phyloP scores from a whole-genome alignment of 2,888 invertebrate species.

The Folsomia candida region DNA sequence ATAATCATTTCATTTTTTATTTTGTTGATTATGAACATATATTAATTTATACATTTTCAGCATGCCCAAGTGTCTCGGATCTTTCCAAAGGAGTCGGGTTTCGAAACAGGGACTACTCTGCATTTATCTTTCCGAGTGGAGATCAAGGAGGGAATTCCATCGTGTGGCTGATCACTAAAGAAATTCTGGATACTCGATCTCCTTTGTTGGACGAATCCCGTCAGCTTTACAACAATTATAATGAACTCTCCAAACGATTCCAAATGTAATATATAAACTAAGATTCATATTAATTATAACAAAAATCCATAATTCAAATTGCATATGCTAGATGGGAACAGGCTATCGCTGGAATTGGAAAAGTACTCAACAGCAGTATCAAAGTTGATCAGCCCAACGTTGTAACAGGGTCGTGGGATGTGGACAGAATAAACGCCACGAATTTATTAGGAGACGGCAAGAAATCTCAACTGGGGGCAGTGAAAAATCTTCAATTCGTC shows the following conservation, averaged over 20 bases:
- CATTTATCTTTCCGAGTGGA: slow-evolving; percentile 26
- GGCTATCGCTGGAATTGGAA: slow-evolving; percentile 12
- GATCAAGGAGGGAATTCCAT: neutral
- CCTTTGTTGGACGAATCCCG: slow-evolving; percentile 31
- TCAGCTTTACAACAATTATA: slow-evolving; percentile 30
- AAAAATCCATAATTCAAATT: neutral
- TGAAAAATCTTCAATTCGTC: slow-evolving; percentile 25
- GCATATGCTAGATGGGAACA: slow-evolving; percentile 29
- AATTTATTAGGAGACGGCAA: slow-evolving; percentile 14
- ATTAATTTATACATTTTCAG: neutral
- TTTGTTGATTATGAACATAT: neutral
- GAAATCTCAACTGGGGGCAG: neutral
- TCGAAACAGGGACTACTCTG: slow-evolving; percentile 20
- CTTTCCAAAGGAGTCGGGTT: slow-evolving; percentile 28
- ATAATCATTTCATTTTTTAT: too few relatives aligned
- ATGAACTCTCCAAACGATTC: slow-evolving; percentile 19
- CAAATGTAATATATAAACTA: slow-evolving; percentile 17
- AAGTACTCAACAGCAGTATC: slow-evolving; percentile 20
- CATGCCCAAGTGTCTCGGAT: slow-evolving; percentile 14
- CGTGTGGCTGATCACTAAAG: slow-evolving; percentile 21
- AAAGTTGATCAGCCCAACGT: slow-evolving; percentile 22
- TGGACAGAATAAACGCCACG: slow-evolving; percentile 16
- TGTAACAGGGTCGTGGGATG: slow-evolving; percentile 36
- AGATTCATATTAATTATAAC: neutral
- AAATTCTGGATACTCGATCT: slow-evolving; percentile 26